These are phyloP conservation scores for Ovis canadensis DNA, from an alignment of 2,113 vertebrate genomes.

Conservation along the genomic window DNA sequence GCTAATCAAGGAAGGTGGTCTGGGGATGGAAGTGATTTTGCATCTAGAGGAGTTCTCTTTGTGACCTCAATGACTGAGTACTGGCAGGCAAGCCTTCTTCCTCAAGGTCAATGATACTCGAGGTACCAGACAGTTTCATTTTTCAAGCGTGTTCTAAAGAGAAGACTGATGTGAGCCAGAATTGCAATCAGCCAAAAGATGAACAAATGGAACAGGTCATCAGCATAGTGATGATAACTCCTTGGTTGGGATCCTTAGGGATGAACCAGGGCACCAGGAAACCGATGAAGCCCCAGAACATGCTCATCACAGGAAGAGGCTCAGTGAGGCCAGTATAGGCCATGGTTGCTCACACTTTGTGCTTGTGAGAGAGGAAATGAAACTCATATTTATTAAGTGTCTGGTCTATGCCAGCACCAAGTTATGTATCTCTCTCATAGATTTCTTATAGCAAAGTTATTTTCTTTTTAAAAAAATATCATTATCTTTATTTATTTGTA, in stretches of 20 bases:
- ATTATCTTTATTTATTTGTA: neutral
- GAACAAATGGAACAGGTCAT: neutral
- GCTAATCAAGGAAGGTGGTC: neutral
- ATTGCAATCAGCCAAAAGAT: neutral
- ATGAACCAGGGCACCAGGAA: neutral
- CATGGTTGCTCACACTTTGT: neutral
- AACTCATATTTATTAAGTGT: neutral
- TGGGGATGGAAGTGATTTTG: neutral
- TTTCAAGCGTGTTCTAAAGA: neutral
- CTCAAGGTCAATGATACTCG: neutral
- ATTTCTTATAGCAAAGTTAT: neutral
- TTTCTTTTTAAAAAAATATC: neutral
- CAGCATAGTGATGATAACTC: neutral
- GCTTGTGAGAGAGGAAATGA: neutral
- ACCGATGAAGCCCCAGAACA: neutral
- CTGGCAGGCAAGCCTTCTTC: neutral
- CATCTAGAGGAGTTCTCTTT: neutral
- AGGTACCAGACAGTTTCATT: neutral
- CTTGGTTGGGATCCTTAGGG: neutral
- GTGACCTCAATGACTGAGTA: neutral
- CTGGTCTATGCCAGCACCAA: neutral
- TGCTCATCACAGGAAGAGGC: neutral
- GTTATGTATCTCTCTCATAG: neutral
- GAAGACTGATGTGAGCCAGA: neutral
- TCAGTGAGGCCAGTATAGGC: neutral